These are phyloP conservation scores for Carterocephalus palaemon DNA, from an alignment of 2,888 invertebrate genomes.

Conservation along the genomic window DNA sequence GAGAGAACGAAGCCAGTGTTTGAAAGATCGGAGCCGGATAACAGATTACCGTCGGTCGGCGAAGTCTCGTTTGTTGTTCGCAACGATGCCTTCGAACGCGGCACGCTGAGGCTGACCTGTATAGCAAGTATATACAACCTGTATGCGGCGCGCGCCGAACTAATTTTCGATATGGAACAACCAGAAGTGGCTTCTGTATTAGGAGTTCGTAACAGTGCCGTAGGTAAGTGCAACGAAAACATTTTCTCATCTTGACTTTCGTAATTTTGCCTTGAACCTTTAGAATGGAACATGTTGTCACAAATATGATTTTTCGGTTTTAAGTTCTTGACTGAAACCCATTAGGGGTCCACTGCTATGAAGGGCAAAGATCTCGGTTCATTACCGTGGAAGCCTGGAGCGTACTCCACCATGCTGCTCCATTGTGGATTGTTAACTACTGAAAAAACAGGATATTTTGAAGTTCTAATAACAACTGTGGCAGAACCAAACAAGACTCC, in stretches of 20 bases:
- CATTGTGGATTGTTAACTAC: too few species aligned
- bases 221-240: slow-evolving; percentile 58
- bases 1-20: slow-evolving; percentile 56
- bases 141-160: slow-evolving; percentile 81
- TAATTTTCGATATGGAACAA: slow-evolving; percentile 84
- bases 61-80: slow-evolving; percentile 81
- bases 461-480: background rate
- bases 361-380: too few species aligned
- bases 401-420: too few species aligned
- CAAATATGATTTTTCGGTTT: too few species aligned
- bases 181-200: slow-evolving; percentile 86
- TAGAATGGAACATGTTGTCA: too few species aligned
- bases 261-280: slow-evolving; percentile 1
- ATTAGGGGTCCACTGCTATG: too few species aligned
- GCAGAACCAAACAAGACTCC: too few species aligned
- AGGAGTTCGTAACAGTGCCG: slow-evolving; percentile 82
- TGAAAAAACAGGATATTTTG: too few species aligned
- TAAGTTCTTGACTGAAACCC: too few species aligned
- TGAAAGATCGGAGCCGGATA: slow-evolving; percentile 66
- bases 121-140: slow-evolving; percentile 83
- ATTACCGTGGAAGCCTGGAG: too few species aligned
- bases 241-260: slow-evolving; percentile 19
- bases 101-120: slow-evolving; percentile 82
- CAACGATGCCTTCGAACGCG: slow-evolving; percentile 81
- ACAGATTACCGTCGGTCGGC: slow-evolving; percentile 61